Conservation (phyloP, 2,113 vertebrate species). For the Andinoacara biseriatus region DNA sequence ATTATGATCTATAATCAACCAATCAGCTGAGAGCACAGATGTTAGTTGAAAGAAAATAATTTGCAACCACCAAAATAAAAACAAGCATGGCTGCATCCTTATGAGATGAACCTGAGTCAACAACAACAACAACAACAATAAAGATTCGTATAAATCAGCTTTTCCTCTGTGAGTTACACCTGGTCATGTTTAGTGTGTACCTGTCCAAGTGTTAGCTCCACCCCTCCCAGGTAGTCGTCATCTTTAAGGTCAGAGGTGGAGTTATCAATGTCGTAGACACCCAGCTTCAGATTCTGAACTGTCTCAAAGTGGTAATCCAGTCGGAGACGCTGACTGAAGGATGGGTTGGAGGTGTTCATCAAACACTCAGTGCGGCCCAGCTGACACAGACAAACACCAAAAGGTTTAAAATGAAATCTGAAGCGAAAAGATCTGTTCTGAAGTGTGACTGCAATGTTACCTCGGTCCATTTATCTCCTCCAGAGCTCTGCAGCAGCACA, state of each 20-base stretch:
- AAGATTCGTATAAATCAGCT: neutral
- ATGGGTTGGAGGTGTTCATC: slow-evolving; percentile 85
- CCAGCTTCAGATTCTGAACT: slow-evolving; percentile 89
- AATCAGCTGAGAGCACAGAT: neutral
- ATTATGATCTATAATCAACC: neutral
- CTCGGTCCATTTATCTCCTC: slow-evolving; percentile 86
- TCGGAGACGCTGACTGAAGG: slow-evolving; percentile 87
- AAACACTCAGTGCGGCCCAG: slow-evolving; percentile 86
- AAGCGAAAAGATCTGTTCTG: neutral
- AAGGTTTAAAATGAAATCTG: neutral
- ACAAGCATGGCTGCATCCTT: neutral
- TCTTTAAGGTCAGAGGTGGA: slow-evolving; percentile 83
- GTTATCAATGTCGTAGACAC: slow-evolving; percentile 92
- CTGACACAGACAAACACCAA: slow-evolving; percentile 64
- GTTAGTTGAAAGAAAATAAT: neutral
- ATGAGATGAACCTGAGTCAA: neutral
- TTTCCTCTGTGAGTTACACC: neutral
- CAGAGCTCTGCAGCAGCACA: slow-evolving; percentile 85
- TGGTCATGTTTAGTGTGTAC: slow-evolving; percentile 64
- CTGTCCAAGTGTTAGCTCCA: slow-evolving; percentile 90
- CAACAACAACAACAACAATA: neutral
- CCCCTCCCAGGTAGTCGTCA: slow-evolving; percentile 90
- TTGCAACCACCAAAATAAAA: neutral
- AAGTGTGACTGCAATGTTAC: slow-evolving; percentile 58
- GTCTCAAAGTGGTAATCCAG: slow-evolving; percentile 92